phyloP scores from a whole-genome alignment of 2,888 invertebrate species.

The Idaea dimidiata region DNA sequence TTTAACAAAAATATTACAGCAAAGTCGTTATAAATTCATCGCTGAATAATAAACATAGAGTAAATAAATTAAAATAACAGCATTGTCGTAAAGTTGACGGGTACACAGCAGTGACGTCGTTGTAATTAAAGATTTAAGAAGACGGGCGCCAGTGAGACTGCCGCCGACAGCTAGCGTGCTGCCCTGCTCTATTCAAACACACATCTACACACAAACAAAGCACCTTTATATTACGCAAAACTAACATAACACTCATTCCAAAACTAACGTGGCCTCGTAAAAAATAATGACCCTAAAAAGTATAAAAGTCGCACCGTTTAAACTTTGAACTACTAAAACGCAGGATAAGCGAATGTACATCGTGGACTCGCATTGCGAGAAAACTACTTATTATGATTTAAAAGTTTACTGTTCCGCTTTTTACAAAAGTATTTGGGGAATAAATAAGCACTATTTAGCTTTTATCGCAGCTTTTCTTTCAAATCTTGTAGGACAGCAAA shows the following conservation, averaged over 20 bases:
- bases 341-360: conserved; percentile 21
- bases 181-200: conserved; percentile 5
- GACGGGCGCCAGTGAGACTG: conserved; percentile 39
- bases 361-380: conserved; percentile 18
- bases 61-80: not conserved
- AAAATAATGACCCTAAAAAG: conserved; percentile 29
- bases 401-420: conserved; percentile 12
- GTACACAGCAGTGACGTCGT: conserved; percentile 24
- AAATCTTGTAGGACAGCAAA: not conserved
- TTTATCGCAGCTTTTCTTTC: not conserved
- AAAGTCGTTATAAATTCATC: not conserved
- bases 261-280: conserved; percentile 28
- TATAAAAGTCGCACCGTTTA: conserved; percentile 30
- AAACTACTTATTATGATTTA: conserved; percentile 27
- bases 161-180: conserved; percentile 10
- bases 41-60: not conserved
- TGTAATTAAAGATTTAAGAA: conserved; percentile 57
- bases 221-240: conserved; percentile 22
- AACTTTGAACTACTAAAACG: conserved; percentile 30
- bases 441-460: not conserved
- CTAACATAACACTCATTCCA: conserved; percentile 20
- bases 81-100: conserved; percentile 2
- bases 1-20: too few relatives aligned
- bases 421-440: conserved; percentile 1
- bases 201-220: conserved; percentile 22